Conservation (phyloP, 2,797 vertebrate genomes). For the Rhyacichthys aspro region DNA sequence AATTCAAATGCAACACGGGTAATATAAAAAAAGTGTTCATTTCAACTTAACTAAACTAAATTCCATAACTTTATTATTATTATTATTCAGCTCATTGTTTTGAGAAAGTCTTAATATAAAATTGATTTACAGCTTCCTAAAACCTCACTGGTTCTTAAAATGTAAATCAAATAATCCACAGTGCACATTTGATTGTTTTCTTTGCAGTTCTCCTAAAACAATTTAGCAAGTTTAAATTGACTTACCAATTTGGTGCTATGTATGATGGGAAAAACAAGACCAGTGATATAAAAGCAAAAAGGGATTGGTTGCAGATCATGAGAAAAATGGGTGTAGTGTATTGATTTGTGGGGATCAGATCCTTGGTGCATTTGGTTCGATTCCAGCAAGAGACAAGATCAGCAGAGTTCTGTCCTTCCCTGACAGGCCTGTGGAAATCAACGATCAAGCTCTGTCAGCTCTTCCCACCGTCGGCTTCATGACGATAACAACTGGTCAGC, state of each 20-base stretch:
- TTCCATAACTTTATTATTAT: constrained; percentile 14
- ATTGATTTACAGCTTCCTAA: constrained; percentile 36
- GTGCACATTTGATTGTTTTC: constrained; percentile 30
- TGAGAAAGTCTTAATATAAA: constrained; percentile 39
- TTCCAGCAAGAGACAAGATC: constrained; percentile 54
- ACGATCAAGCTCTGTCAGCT: constrained; percentile 66
- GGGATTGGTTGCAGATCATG: constrained; percentile 77
- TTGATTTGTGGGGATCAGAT: constrained; percentile 68
- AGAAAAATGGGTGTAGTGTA: constrained; percentile 74
- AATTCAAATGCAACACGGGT: constrained; percentile 18
- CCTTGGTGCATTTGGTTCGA: constrained; percentile 50
- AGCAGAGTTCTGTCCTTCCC: constrained; percentile 65
- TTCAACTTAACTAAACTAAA: too few species aligned
- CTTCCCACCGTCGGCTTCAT: constrained; percentile 48
- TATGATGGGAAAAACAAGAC: constrained; percentile 72
- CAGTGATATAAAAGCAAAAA: constrained; percentile 58
- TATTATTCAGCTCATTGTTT: constrained; percentile 28
- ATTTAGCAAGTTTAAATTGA: not conserved
- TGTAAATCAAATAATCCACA: constrained; percentile 23
- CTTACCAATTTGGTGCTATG: constrained; percentile 11
- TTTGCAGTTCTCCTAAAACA: constrained; percentile 20
- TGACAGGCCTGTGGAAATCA: constrained; percentile 57
- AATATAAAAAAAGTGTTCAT: constrained; percentile 19
- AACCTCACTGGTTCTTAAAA: constrained; percentile 19
- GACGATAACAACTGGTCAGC: constrained; percentile 53